Evolutionary conservation across 2,113 vertebrate species (phyloP), one percentile per base, ranked within the genome.

Genomic region (Phasianus colchicus): DNA sequence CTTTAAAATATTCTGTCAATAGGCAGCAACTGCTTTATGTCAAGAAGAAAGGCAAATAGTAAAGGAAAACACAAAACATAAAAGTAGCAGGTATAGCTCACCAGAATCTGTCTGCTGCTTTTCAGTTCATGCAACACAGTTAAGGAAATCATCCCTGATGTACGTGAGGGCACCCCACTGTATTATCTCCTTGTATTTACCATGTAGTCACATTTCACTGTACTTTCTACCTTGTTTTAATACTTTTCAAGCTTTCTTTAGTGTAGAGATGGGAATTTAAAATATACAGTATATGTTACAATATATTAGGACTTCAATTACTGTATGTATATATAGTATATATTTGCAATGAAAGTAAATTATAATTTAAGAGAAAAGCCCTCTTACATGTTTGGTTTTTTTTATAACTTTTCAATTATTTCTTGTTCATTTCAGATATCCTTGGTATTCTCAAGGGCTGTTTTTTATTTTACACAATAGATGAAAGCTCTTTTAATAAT

Each of bases 141-240:
- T 63, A 74, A 66, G 40, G 13, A 42, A 32, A 24, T 34, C 2
- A 60, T 18, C 42, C 81, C 43, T 34, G 66, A 87, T 3, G 50
- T 67, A 34, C 6, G 4, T 8, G 24, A 55, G 10, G 15, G 14
- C 2, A 1, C 74, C 63, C 15, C 54, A 55, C 8, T 0, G 0
- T 50, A 21, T 20, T 3, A 0, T 40, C 52, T 58, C 10, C 24
- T 25, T 34, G 20, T 40, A 29, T 40, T 64, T 64, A 16, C 38
- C 61, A 64, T 29, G 25, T 29, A 64, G 61, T 24, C 36, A 86
- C 18, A 21, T 65, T 40, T 61, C 72, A 60, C 19, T 52, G 21
- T 57, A 36, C 5, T 45, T 86, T 76, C 50, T 57, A 22, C 32
- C 48, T 47, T 38, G 5, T 42, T 71, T 65, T 24, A 80, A 45